Evolutionary conservation across 2,113 vertebrate genomes (phyloP), one percentile per base, ranked within the genome.

Genomic region (Clarias gariepinus): DNA sequence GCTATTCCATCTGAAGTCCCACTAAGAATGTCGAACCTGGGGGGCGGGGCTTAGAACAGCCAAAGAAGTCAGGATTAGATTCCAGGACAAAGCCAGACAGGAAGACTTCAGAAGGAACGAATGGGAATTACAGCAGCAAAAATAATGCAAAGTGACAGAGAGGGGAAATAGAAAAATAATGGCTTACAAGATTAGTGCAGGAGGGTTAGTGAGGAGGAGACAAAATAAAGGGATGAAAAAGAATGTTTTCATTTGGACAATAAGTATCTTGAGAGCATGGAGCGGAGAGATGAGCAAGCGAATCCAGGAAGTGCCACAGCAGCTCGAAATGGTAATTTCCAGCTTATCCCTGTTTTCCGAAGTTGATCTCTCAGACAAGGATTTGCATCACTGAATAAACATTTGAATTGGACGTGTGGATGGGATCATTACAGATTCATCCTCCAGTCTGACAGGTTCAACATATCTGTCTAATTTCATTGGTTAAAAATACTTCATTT

Each of bases 101-200:
- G 96, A 97, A 97, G 96, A 97, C 96, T 96, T 96, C 95, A 96
- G 96, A 96, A 96, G 95, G 95, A 95, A 95, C 95, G 95, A 96
- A 97, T 96, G 93, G 96, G 96, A 96, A 97, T 97, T 97, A 97
- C 96, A 97, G 96, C 95, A 93, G 94, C 94, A 96, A 96, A 96
- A 97, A 97, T 96, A 97, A 97, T 97, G 96, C 94, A 94, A 96
- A 95, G 96, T 96, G 96, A 97, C 96, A 96, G 96, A 96, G 94
- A 97, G 95, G 95, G 97, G 96, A 97, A 97, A 96, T 96, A 95
- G 96, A 96, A 96, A 96, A 96, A 96, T 96, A 96, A 96, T 96
- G 94, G 96, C 94, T 95, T 95, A 96, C 95, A 96, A 95, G 96
- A 90, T 92, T 94, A 94, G 93, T 91, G 91, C 88, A 89, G 90